A percentile compares a stretch with the other conserved stretches of the same genome.
Evolutionary conservation across 2,888 invertebrate species (phyloP).

Genomic region (Callyntrura sp.): DNA sequence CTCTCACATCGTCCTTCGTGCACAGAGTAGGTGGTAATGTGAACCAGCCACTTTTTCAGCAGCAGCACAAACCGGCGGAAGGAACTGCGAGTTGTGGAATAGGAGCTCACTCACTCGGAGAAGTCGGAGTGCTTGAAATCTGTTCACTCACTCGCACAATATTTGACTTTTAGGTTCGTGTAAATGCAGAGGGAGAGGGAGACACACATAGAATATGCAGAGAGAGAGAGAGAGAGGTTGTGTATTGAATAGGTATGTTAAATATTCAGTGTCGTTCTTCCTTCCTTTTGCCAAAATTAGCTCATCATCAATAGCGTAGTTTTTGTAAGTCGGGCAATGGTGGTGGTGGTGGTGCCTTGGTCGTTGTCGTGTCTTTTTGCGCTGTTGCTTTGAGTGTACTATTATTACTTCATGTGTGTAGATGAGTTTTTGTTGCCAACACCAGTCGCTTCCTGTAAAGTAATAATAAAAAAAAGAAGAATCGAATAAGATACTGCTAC

Average conservation of each 20-base stretch:
- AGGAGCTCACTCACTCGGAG: conserved; percentile 4
- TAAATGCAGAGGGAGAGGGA: not conserved
- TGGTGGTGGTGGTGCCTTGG: conserved; percentile 47
- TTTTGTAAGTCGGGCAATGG: conserved; percentile 11
- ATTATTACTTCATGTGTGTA: conserved; percentile 43
- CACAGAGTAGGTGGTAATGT: conserved; percentile 18
- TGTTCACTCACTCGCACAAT: conserved; percentile 20
- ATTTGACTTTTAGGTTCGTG: conserved; percentile 41
- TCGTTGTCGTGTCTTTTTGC: conserved; percentile 32
- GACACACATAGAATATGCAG: not conserved
- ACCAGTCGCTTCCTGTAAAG: conserved; percentile 72
- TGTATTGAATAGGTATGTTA: conserved; percentile 24
- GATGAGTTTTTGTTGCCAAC: conserved; percentile 65
- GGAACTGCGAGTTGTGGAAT: conserved; percentile 12
- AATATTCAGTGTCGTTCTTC: conserved; percentile 57
- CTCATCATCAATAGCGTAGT: conserved; percentile 67
- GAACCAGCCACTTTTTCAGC: conserved; percentile 31
- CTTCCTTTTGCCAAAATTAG: conserved; percentile 74
- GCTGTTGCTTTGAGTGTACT: conserved; percentile 15
- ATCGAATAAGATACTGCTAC: conserved; percentile 62
- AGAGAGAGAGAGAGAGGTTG: not conserved
- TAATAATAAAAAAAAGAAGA: conserved; percentile 53
- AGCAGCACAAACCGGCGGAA: conserved; percentile 16
- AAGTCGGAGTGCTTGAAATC: conserved; percentile 21
- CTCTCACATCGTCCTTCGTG: conserved; percentile 11